Base-by-base conservation (phyloP, 2,113 vertebrate species). In the Sinocyclocheilus maitianheensis region DNA sequence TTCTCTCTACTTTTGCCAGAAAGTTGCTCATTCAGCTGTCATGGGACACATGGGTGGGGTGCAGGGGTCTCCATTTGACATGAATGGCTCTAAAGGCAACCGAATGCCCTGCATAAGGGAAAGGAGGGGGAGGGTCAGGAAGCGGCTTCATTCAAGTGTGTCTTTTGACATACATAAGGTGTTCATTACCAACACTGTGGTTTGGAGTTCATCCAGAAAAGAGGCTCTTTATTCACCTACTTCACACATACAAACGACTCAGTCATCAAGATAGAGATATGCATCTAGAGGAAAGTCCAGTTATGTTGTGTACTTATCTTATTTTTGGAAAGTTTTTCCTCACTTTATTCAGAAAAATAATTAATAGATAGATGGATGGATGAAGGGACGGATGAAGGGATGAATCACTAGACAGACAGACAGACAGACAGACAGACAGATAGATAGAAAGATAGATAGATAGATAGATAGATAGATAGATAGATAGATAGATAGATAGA, bases 81-180 rank as follows among this genome's bases (percentile, higher is more conserved):
- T 69, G 24, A 83, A 71, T 83, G 63, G 53, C 18, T 69, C 40
- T 82, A 69, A 82, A 30, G 34, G 24, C 62, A 51, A 82, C 2
- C 16, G 24, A 82, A 82, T 34, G 65, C 1, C 3, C 18, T 48
- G 63, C 81, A 55, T 37, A 83, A 6, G 40, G 37, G 16, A 30
- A 43, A 20, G 40, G 3, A 30, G 24, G 43, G 40, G 40, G 62
- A 30, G 24, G 43, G 62, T 82, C 37, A 67, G 46, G 65, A 83
- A 55, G 26, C 16, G 24, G 81, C 26, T 71, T 51, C 65, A 51
- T 55, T 83, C 26, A 71, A 30, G 48, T 83, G 7, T 0, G 3
- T 67, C 81, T 83, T 83, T 83, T 83, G 81, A 83, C 65, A 83
- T 83, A 71, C 63, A 83, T 83, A 71, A 81, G 65, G 65, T 71